Conservation (phyloP, 2,888 invertebrate genomes). For the Heliconius sara region DNA sequence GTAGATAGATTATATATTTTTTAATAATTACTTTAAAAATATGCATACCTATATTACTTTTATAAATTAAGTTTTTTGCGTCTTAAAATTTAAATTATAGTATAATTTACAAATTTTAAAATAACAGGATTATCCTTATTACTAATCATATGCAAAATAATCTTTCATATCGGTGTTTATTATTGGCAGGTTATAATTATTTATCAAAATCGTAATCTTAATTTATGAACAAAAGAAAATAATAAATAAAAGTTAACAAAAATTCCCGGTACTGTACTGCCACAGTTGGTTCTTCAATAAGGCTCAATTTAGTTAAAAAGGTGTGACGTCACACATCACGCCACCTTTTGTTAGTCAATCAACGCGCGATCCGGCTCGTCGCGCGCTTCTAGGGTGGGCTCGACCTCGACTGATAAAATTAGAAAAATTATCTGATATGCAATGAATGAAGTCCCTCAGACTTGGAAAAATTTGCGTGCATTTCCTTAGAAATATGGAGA, state of each 20-base stretch:
- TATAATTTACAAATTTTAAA: not conserved
- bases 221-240: conserved; percentile 29
- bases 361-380: conserved; percentile 72
- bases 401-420: conserved; percentile 51
- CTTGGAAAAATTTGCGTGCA: not conserved
- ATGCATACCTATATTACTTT: not conserved
- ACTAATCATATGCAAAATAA: conserved; percentile 1
- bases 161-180: not conserved
- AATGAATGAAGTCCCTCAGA: conserved; percentile 21
- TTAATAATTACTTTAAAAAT: not conserved
- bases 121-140: not conserved
- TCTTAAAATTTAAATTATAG: not conserved
- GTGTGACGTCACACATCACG: conserved; percentile 83
- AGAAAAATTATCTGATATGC: conserved; percentile 37
- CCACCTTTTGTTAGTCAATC: conserved; percentile 81
- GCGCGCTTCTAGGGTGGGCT: conserved; percentile 52
- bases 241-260: conserved; percentile 29
- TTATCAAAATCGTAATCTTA: conserved; percentile 19
- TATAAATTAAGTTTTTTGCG: not conserved
- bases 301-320: conserved; percentile 71
- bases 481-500: not conserved
- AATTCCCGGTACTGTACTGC: conserved; percentile 33
- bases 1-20: not conserved
- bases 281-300: conserved; percentile 58
- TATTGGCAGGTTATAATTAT: conserved; percentile 19